Evolutionary conservation across 2,113 vertebrate genomes (phyloP).

Genomic region (Toxotes jaculatrix): DNA sequence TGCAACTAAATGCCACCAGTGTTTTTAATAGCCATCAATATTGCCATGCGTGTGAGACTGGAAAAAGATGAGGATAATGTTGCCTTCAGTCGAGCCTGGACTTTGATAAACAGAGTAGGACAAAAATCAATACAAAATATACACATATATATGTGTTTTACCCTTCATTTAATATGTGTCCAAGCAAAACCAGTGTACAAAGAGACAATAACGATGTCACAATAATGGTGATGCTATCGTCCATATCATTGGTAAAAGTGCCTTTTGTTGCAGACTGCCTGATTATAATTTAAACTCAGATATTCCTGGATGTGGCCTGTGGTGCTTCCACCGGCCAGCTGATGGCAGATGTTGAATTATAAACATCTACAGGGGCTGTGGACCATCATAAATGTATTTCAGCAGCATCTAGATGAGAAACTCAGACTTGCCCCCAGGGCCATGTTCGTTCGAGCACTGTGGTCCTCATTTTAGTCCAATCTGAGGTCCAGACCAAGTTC

Average conservation of each 20-base stretch:
- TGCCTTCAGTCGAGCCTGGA: constrained; percentile 2
- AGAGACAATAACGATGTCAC: not conserved
- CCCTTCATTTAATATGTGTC: not conserved
- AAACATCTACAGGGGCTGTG: constrained; percentile 28
- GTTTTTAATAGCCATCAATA: not conserved
- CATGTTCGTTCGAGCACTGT: not conserved
- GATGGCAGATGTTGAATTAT: constrained; percentile 29
- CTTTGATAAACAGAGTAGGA: not conserved
- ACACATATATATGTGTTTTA: not conserved
- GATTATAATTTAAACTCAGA: constrained; percentile 8
- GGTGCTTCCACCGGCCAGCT: not conserved
- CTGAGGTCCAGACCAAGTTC: constrained; percentile 20
- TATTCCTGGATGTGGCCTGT: not conserved
- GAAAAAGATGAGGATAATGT: not conserved
- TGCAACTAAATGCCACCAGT: constrained; percentile 21
- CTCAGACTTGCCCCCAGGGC: constrained; percentile 1
- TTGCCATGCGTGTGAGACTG: constrained; percentile 1
- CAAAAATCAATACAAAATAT: constrained; percentile 3
- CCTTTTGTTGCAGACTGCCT: constrained; percentile 3
- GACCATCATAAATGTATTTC: constrained; percentile 32
- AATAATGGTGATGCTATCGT: not conserved
- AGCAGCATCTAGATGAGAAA: constrained; percentile 14
- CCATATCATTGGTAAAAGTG: not conserved
- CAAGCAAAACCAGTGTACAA: constrained; percentile 3
- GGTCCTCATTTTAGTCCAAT: not conserved